A percentile compares a stretch with the other conserved stretches of the same genome.
phyloP scores from a whole-genome alignment of 2,797 vertebrate genomes.

The Sparidentex hasta region DNA sequence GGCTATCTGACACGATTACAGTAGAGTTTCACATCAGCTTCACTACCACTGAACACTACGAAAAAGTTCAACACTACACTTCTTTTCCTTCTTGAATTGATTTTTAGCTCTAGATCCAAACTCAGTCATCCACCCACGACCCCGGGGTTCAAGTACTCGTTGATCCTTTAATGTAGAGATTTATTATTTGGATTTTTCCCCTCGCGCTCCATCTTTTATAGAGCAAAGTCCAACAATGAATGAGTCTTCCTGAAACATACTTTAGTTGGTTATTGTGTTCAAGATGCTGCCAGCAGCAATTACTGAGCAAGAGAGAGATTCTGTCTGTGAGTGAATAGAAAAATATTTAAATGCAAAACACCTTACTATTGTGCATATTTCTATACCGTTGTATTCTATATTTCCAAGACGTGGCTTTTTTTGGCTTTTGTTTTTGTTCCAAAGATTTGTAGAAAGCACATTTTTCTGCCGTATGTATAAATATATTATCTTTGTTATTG shows the following conservation, averaged over 20 bases:
- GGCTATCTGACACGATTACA: conserved; percentile 29
- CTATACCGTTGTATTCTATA: conserved; percentile 82
- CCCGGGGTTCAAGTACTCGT: conserved; percentile 51
- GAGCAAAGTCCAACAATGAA: conserved; percentile 75
- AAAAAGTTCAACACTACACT: conserved; percentile 62
- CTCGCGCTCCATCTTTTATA: conserved; percentile 74
- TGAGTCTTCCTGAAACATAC: conserved; percentile 83
- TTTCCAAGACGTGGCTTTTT: conserved; percentile 83
- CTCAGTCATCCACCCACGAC: conserved; percentile 26
- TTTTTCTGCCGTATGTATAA: conserved; percentile 82
- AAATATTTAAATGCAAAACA: conserved; percentile 85
- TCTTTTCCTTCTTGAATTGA: conserved; percentile 20
- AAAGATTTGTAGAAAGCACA: conserved; percentile 90
- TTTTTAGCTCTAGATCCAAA: conserved; percentile 48
- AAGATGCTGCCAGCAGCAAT: conserved; percentile 70
- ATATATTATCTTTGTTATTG: conserved; percentile 82
- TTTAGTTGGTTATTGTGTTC: conserved; percentile 68
- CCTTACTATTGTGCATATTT: conserved; percentile 85
- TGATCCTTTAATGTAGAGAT: conserved; percentile 64
- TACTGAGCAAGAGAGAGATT: conserved; percentile 76
- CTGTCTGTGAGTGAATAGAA: conserved; percentile 63
- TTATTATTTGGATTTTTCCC: conserved; percentile 72
- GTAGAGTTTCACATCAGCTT: conserved; percentile 33
- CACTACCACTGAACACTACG: conserved; percentile 61
- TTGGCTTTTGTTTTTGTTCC: conserved; percentile 85